Base-by-base conservation (phyloP, 2,888 invertebrate species). In the Microctonus hyperodae region DNA sequence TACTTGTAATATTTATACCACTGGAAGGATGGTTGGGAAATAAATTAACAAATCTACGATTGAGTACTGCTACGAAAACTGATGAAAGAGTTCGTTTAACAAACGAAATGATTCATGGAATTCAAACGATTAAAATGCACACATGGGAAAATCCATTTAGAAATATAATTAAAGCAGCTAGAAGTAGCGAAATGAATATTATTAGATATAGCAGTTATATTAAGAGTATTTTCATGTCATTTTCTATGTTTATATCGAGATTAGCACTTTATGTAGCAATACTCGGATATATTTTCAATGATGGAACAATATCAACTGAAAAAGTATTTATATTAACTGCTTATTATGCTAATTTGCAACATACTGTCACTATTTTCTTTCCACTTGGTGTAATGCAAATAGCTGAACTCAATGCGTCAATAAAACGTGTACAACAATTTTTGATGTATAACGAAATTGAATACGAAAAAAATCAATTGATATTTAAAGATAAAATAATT, bases 111-210 rank as follows among this genome's bases (percentile, higher is more conserved):
- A 89, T 95, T 44, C 89, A 89, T 10, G 95, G 94, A 0, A 95
- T 96, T 77, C 90, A 93, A 78, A 93, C 95, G n/a, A 94, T 96
- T 78, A 96, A 96, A 86, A 95, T 95, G 94, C 95, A 95, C 82
- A 92, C 94, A 0, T 96, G 95, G 91, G 96, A 96, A 83, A 89
- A 89, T 73, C 92, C 94, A 0, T 95, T 96, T 79, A 90, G 91
- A 1, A 88, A 89, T 64, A 85, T 94, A 11, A 90, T 95, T 6
- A 89, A 88, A 64, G 86, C 88, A 69, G 90, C 92, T 0, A 87
- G 95, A 81, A 90, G 91, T 74, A 88, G 87, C 72, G 92, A 92
- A 86, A 88, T 92, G 66, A 88, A 88, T 69, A 88, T 90, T 73
- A 92, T 94, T 71, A 88, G 90, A 55, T 86, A 90, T 33, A 91